Percentiles rank a stretch among this genome's conserved stretches.
Evolutionary conservation across 2,797 vertebrate genomes (phyloP).

Genomic region (Taenioides sp.): DNA sequence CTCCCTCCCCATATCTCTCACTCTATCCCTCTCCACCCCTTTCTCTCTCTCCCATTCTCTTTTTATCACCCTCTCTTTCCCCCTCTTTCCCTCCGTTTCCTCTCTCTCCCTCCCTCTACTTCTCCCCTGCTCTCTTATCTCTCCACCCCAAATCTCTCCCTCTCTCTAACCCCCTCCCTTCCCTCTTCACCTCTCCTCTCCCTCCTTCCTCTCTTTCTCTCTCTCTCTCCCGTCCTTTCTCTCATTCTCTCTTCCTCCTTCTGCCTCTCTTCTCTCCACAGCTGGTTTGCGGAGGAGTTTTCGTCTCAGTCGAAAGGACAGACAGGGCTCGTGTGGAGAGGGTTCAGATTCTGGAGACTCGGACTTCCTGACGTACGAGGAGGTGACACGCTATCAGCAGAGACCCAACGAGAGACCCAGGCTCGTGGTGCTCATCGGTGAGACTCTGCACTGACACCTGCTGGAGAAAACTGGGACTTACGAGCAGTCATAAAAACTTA

Average conservation of each 20-base stretch:
- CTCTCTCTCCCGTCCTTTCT: not conserved
- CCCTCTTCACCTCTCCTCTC: not conserved
- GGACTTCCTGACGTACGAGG: conserved; percentile 88
- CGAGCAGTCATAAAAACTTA: not conserved
- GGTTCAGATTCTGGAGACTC: conserved; percentile 66
- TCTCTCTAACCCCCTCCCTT: not conserved
- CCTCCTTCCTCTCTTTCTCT: not conserved
- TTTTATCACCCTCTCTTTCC: too few species aligned
- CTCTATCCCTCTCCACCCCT: too few species aligned
- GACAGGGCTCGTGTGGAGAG: conserved; percentile 77
- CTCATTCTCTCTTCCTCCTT: not conserved
- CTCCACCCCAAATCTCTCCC: not conserved
- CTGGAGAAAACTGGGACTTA: conserved; percentile 25
- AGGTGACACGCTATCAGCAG: conserved; percentile 90
- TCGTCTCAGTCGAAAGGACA: conserved; percentile 88
- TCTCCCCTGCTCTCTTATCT: not conserved
- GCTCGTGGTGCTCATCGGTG: conserved; percentile 92
- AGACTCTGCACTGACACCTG: conserved; percentile 55
- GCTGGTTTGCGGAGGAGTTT: conserved; percentile 94
- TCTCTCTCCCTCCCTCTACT: not conserved
- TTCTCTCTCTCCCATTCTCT: not conserved
- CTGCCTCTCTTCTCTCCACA: conserved; percentile 43
- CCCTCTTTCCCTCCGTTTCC: too few species aligned
- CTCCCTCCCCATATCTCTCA: not conserved
- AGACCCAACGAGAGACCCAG: conserved; percentile 85